Percentiles rank a stretch among this genome's conserved stretches.
phyloP scores from a whole-genome alignment of 2,113 vertebrate genomes.

The Scytalopus superciliaris region DNA sequence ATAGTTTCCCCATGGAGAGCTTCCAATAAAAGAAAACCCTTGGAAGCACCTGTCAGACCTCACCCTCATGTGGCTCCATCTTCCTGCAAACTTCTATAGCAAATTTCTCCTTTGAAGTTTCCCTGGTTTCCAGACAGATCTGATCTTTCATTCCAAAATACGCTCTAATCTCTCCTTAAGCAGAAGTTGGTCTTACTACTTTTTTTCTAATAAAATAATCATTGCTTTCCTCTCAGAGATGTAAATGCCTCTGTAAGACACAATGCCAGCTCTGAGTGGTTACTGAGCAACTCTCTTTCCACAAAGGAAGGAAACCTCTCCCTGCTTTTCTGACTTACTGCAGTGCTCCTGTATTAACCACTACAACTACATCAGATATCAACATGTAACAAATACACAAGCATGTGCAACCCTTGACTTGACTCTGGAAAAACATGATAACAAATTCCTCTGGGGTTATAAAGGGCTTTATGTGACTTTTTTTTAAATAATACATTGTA shows the following conservation, averaged over 20 bases:
- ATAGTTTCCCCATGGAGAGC: background rate
- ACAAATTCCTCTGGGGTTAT: background rate
- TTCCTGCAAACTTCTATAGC: background rate
- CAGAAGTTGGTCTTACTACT: background rate
- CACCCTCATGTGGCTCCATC: background rate
- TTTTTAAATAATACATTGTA: background rate
- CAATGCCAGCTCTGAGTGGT: background rate
- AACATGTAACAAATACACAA: background rate
- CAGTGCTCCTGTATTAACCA: background rate
- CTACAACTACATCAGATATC: background rate
- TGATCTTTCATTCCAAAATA: background rate
- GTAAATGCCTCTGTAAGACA: background rate
- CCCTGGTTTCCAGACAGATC: background rate
- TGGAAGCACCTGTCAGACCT: background rate
- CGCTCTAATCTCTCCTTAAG: background rate
- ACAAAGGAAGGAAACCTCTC: background rate
- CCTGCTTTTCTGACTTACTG: background rate
- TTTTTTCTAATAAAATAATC: background rate
- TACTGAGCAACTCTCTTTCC: background rate
- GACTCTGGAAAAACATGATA: background rate
- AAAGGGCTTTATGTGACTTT: background rate
- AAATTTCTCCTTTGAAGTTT: constrained; percentile 14
- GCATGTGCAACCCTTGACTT: background rate
- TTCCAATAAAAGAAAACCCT: constrained; percentile 10
- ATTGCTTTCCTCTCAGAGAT: background rate